Percentiles rank a stretch among this genome's conserved stretches.
phyloP scores from a whole-genome alignment of 2,797 vertebrate species.

The Chelonia mydas region DNA sequence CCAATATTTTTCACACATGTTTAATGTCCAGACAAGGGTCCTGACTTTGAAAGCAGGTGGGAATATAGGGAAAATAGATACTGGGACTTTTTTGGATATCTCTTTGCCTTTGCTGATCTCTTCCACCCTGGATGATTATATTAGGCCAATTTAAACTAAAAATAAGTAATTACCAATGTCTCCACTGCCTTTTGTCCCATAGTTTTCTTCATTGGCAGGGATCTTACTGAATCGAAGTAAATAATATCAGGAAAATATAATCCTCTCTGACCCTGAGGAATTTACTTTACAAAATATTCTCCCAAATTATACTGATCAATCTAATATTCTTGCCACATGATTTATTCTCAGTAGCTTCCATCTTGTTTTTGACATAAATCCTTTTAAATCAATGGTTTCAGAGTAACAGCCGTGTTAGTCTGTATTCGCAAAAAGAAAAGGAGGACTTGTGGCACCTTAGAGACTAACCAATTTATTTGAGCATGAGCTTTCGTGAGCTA shows the following conservation, averaged over 20 bases:
- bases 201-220: neutral
- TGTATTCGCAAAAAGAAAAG: too few relatives aligned
- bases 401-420: too few relatives aligned
- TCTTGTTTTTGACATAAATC: neutral
- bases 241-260: neutral
- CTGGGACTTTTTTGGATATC: neutral
- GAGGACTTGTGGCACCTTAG: too few relatives aligned
- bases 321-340: neutral
- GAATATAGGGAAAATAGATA: conserved; percentile 32
- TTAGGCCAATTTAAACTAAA: neutral
- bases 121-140: neutral
- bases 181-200: accelerated
- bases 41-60: conserved; percentile 53
- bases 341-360: neutral
- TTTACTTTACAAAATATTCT: neutral
- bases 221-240: neutral
- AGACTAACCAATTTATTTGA: too few relatives aligned
- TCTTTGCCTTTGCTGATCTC: conserved; percentile 60
- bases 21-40: conserved; percentile 14
- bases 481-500: too few relatives aligned
- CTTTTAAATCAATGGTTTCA: neutral
- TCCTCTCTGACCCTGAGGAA: neutral
- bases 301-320: neutral
- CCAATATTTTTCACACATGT: conserved; percentile 23
- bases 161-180: neutral